A percentile compares a stretch with the other conserved stretches of the same genome.
Conservation (phyloP, 2,888 invertebrate genomes). For the Orgyia antiqua region DNA sequence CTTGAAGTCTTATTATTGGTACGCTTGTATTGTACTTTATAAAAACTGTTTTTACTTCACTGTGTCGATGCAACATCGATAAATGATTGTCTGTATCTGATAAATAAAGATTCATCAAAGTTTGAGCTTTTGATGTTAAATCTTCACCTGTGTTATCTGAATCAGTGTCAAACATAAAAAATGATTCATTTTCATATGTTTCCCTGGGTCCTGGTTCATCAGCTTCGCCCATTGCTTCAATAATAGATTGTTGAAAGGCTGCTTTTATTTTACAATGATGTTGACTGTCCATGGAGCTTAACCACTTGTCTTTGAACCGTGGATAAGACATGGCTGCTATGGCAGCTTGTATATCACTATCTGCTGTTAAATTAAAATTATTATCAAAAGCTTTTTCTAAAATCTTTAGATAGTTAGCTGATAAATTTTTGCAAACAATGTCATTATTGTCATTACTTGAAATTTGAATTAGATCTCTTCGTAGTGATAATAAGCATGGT, state of each 20-base stretch:
- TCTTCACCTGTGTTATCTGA: background rate
- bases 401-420: background rate
- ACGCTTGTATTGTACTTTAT: background rate
- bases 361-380: background rate
- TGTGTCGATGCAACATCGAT: background rate
- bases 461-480: background rate
- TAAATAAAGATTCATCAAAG: background rate
- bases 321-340: slow-evolving; percentile 1
- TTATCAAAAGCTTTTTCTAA: background rate
- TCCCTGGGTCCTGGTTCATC: background rate
- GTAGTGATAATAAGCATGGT: background rate
- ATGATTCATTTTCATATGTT: too few relatives aligned
- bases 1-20: background rate
- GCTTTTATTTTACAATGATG: background rate
- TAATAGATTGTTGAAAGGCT: background rate
- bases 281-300: background rate
- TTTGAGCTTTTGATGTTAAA: background rate
- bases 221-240: background rate
- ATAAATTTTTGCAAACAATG: background rate
- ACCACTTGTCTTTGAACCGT: background rate
- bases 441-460: background rate
- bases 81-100: background rate
- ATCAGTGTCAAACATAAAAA: background rate
- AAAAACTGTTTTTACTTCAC: slow-evolving; percentile 1
- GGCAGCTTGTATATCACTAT: background rate